phyloP scores from a whole-genome alignment of 2,113 vertebrate genomes.

The Lutjanus erythropterus region DNA sequence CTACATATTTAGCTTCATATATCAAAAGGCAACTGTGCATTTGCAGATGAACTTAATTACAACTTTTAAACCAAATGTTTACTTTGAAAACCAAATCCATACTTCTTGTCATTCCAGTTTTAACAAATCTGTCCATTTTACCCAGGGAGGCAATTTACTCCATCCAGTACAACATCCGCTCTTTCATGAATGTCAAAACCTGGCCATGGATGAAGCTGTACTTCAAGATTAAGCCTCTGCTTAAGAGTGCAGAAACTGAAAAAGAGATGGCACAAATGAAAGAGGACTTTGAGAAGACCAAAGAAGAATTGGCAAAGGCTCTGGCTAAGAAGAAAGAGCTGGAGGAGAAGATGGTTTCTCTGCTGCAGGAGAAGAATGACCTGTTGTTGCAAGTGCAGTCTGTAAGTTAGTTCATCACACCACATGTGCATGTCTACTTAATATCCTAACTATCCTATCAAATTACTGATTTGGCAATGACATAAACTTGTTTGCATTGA shows the following conservation, averaged over 20 bases:
- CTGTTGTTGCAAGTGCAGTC: constrained; percentile 75
- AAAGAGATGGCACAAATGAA: constrained; percentile 87
- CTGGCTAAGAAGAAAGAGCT: constrained; percentile 84
- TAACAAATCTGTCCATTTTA: background rate
- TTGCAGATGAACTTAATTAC: background rate
- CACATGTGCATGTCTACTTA: background rate
- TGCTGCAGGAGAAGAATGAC: constrained; percentile 84
- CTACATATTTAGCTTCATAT: background rate
- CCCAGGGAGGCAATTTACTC: constrained; percentile 88
- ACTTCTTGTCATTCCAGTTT: background rate
- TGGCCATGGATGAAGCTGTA: constrained; percentile 89
- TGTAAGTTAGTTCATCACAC: constrained; percentile 43
- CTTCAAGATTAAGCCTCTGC: constrained; percentile 86
- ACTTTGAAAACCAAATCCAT: background rate
- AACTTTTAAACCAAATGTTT: background rate
- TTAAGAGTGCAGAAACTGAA: constrained; percentile 87
- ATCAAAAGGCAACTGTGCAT: background rate
- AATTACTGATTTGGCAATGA: background rate
- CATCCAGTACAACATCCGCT: constrained; percentile 91
- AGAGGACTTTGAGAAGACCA: constrained; percentile 90
- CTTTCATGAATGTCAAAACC: constrained; percentile 89
- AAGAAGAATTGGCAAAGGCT: constrained; percentile 89
- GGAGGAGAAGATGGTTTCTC: constrained; percentile 85
- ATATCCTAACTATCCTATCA: background rate
- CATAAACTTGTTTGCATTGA: background rate